phyloP scores from a whole-genome alignment of 2,113 vertebrate species.

The Suncus etruscus region DNA sequence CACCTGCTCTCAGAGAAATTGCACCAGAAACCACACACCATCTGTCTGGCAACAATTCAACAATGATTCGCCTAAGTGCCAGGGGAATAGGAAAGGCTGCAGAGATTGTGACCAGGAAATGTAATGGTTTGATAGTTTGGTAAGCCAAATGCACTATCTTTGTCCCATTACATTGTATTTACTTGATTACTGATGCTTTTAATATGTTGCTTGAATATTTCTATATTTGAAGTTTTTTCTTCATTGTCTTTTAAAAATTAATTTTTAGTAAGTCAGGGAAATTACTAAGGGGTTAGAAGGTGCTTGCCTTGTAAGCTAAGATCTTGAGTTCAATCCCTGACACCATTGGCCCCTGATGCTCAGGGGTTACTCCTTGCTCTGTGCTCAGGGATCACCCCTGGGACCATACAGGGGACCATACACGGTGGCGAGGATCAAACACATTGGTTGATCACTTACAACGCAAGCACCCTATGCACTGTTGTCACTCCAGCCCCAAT shows the following conservation, averaged over 20 bases:
- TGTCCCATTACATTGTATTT: not conserved
- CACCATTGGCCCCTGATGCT: no score
- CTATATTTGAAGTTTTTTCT: not conserved
- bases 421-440: no score
- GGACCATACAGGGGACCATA: no score
- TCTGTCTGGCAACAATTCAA: not conserved
- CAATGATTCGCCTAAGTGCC: not conserved
- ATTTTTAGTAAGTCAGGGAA: no score
- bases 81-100: not conserved
- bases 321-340: no score
- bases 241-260: not conserved
- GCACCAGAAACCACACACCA: not conserved
- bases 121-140: not conserved
- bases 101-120: not conserved
- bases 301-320: no score
- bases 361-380: no score
- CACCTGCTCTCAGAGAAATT: not conserved
- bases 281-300: no score
- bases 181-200: not conserved
- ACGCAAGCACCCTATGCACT: no score
- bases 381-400: no score
- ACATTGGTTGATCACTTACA: no score
- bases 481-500: no score
- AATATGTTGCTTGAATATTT: conserved; percentile 1
- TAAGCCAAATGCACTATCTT: not conserved